Conservation (phyloP, 2,113 vertebrate genomes). For the Bambusicola thoracicus region DNA sequence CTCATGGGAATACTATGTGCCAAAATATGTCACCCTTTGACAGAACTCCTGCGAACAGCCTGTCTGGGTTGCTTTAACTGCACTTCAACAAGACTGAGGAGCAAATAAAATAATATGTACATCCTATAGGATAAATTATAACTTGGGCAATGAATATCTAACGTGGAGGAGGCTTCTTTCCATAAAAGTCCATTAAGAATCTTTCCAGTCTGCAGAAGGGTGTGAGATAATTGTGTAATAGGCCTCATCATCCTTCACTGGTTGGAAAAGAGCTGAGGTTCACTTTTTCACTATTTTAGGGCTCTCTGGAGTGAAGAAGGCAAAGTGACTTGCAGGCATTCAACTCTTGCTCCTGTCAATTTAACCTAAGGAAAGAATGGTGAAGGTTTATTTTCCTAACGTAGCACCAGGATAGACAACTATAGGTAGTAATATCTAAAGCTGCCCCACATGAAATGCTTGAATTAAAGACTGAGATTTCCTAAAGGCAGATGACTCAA, state of each 20-base stretch:
- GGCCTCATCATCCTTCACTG: not conserved
- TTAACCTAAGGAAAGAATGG: not conserved
- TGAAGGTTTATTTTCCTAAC: not conserved
- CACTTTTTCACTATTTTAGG: not conserved
- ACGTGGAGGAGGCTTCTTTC: not conserved
- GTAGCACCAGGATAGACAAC: not conserved
- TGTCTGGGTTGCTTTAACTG: not conserved
- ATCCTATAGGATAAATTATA: not conserved
- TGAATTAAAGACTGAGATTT: not conserved
- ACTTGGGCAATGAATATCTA: not conserved
- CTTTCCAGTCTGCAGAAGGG: not conserved
- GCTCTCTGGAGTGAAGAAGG: not conserved
- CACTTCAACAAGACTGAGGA: not conserved
- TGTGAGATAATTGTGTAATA: not conserved
- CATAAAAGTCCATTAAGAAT: not conserved
- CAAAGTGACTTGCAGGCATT: not conserved
- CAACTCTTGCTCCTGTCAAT: not conserved
- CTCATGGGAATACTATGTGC: not conserved
- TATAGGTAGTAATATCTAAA: not conserved
- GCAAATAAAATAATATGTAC: not conserved
- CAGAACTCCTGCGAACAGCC: not conserved
- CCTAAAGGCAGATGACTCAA: not conserved
- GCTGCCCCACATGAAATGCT: not conserved
- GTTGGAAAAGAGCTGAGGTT: not conserved
- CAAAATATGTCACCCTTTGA: conserved; percentile 1